Percentiles rank a stretch among this genome's conserved stretches.
Evolutionary conservation across 1,140 invertebrate genomes (phyloP).

Genomic region (Parasteatoda tepidariorum): DNA sequence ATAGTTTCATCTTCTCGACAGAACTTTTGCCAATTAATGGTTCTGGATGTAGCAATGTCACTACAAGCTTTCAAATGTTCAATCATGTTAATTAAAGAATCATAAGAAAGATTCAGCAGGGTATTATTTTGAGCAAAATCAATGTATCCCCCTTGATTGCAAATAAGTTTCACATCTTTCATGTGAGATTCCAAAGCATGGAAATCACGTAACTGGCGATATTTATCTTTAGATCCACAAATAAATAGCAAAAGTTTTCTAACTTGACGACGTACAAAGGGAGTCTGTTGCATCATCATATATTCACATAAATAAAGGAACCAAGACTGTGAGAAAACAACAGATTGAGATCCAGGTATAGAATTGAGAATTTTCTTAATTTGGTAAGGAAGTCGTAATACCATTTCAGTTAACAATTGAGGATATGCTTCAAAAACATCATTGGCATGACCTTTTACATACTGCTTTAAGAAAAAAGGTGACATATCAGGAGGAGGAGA

Average conservation of each 20-base stretch:
- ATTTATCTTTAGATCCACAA: constrained; percentile 95
- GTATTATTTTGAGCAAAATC: constrained; percentile 67
- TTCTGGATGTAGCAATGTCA: constrained; percentile 91
- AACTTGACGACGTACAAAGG: constrained; percentile 76
- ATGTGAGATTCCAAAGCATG: constrained; percentile 77
- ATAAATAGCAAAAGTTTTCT: constrained; percentile 91
- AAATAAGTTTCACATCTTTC: constrained; percentile 72
- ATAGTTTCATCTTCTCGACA: constrained; percentile 79
- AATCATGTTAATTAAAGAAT: constrained; percentile 90
- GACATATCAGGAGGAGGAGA: constrained; percentile 86
- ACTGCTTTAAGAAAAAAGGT: constrained; percentile 93
- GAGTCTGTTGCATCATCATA: constrained; percentile 84
- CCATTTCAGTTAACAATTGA: constrained; percentile 93
- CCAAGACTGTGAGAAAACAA: constrained; percentile 75
- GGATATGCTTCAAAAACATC: constrained; percentile 96
- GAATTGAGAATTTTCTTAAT: constrained; percentile 75
- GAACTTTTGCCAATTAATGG: constrained; percentile 94
- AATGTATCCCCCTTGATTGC: constrained; percentile 73
- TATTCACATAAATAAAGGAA: constrained; percentile 91
- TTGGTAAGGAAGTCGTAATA: constrained; percentile 92
- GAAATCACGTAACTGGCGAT: constrained; percentile 91
- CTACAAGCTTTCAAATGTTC: constrained; percentile 95
- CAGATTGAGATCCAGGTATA: constrained; percentile 60
- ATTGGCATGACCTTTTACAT: constrained; percentile 88
- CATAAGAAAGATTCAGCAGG: constrained; percentile 79